Evolutionary conservation across 2,888 invertebrate genomes (phyloP).

Genomic region (Chaetogeoica ovagalla): DNA sequence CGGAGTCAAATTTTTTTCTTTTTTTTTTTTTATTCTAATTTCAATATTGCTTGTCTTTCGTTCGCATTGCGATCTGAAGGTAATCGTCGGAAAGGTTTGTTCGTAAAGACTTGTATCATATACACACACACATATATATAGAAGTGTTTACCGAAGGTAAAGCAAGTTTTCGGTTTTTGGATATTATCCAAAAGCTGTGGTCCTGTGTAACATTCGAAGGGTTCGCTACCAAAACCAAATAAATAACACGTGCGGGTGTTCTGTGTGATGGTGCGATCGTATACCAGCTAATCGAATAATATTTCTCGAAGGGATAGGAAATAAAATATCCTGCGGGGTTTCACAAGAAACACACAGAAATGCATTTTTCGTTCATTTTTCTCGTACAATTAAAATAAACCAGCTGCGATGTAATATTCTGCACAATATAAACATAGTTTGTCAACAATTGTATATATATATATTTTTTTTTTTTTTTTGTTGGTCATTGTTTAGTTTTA

Average conservation of each 20-base stretch:
- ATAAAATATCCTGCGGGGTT: slow-evolving; percentile 37
- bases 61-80: too few species aligned
- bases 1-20: neutral
- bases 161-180: slow-evolving; percentile 20
- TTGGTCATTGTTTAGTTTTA: too few species aligned
- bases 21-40: neutral
- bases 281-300: slow-evolving; percentile 39
- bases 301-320: slow-evolving; percentile 15
- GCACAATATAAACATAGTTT: slow-evolving; percentile 21
- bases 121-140: neutral
- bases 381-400: neutral
- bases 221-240: slow-evolving; percentile 37
- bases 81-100: neutral
- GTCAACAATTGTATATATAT: too few species aligned
- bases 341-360: slow-evolving; percentile 21
- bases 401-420: too few species aligned
- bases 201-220: slow-evolving; percentile 22
- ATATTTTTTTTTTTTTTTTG: too few species aligned
- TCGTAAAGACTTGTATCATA: neutral
- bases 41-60: too few species aligned
- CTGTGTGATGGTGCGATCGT: neutral
- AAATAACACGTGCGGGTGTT: slow-evolving; percentile 34
- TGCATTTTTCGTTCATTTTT: slow-evolving; percentile 6
- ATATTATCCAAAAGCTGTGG: slow-evolving; percentile 13
- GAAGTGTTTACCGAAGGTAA: neutral